Evolutionary conservation across 2,888 invertebrate genomes (phyloP), one percentile per base, ranked within the genome.

Genomic region (Hartigia nigra): DNA sequence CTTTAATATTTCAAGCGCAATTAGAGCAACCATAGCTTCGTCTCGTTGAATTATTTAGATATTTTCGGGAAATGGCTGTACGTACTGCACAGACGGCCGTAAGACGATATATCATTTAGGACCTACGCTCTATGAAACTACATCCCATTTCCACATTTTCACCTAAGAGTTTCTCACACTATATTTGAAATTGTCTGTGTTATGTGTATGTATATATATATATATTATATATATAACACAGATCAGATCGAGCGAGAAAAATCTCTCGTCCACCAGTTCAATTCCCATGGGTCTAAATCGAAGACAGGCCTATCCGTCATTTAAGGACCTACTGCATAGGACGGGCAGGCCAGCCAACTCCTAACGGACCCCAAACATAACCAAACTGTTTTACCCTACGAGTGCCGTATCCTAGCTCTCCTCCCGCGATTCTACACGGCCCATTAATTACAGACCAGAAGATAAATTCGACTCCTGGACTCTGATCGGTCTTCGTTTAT

Each of bases 1-100:
- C 34, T 75, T 86, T 83, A 88, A 88, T 87, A 88, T 86, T 89
- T 88, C 84, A 87, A 78, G 77, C 31, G 84, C 87, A 87, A 88
- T 86, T 87, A 87, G 83, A 76, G 82, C 82, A 82, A 82, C 86
- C 84, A 85, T 82, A 75, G 85, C 84, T 83, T 84, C 80, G 80
- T 77, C 83, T 78, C 78, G 70, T 76, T 87, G 82, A 87, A 89
- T 88, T 86, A 88, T 88, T 89, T 82, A 87, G 77, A 80, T 81
- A 85, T 88, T 86, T 84, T 84, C 83, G 72, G 70, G 81, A 83
- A 32, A 72, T 69, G 36, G 55, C 72, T 55, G 34, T 32, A n/a
- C 74, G 32, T 74, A 55, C 77, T 34, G n/a, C 39, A 55, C 74
- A 36, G 34, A 55, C 69, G 31, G 55, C 39, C 31, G 72, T 74